Evolutionary conservation across 1,140 invertebrate genomes (phyloP).

Genomic region (Muscidifurax raptorellus): DNA sequence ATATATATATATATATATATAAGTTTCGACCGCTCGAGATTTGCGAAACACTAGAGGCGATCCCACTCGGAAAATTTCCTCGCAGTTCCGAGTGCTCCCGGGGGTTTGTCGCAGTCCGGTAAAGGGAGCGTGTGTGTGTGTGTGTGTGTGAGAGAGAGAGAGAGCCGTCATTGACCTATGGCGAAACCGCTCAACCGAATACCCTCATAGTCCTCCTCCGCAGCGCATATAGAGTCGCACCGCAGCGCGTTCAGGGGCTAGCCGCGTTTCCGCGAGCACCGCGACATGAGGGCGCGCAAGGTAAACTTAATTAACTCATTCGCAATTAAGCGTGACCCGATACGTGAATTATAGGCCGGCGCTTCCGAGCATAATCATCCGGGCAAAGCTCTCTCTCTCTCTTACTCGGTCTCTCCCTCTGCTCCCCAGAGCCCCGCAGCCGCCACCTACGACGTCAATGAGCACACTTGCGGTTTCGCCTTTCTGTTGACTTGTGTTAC

Average conservation of each 20-base stretch:
- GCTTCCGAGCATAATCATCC: conserved; percentile 18
- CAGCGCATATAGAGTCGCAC: background rate
- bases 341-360: conserved; percentile 58
- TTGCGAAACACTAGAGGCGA: conserved; percentile 33
- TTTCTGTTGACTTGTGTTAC: conserved; percentile 1
- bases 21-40: conserved; percentile 35
- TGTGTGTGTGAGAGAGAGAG: background rate
- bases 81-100: conserved; percentile 30
- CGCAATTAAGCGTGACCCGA: conserved; percentile 59
- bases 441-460: background rate
- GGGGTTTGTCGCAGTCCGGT: conserved; percentile 14
- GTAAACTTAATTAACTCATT: conserved; percentile 64
- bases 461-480: conserved; percentile 3
- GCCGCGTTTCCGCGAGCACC: background rate
- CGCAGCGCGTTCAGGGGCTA: background rate
- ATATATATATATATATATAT: background rate
- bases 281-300: conserved; percentile 53
- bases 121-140: background rate
- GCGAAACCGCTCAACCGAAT: conserved; percentile 19
- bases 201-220: background rate
- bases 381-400: background rate
- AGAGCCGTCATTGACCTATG: conserved; percentile 23
- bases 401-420: background rate
- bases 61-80: conserved; percentile 36
- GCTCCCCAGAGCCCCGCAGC: background rate